These are phyloP conservation scores for Phlogophora meticulosa DNA, from an alignment of 2,888 invertebrate genomes.

Conservation along the genomic window DNA sequence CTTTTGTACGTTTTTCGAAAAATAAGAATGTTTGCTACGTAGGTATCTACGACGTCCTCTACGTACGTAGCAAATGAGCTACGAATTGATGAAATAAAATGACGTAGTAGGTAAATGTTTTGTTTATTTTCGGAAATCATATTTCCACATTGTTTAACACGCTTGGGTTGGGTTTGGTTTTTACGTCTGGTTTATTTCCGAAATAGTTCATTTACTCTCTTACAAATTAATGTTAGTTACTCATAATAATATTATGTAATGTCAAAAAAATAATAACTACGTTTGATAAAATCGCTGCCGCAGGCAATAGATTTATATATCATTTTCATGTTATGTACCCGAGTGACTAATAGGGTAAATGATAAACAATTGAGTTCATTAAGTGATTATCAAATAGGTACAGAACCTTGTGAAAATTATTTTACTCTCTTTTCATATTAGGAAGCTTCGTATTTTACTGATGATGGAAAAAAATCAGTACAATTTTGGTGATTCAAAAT, in stretches of 20 bases:
- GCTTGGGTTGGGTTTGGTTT: too few relatives aligned
- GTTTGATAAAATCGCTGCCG: neutral
- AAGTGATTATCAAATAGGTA: neutral
- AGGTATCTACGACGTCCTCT: neutral
- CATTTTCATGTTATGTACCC: constrained; percentile 1
- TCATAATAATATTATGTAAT: constrained; percentile 1
- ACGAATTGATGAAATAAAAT: neutral
- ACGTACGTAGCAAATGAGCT: constrained; percentile 7
- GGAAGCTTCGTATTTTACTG: neutral
- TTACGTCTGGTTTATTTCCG: constrained; percentile 10
- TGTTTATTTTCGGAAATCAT: neutral
- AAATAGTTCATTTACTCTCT: neutral
- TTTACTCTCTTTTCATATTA: neutral
- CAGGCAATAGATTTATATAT: neutral
- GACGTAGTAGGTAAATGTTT: neutral
- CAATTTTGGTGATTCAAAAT: constrained; percentile 14
- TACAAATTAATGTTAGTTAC: neutral
- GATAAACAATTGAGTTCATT: constrained; percentile 4
- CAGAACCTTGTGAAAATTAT: neutral
- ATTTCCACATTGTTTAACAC: neutral
- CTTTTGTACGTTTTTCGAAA: neutral
- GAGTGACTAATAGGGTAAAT: constrained; percentile 3
- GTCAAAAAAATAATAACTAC: neutral
- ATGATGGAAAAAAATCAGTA: neutral
- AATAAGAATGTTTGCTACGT: neutral